Conservation (phyloP, 2,797 vertebrate species). For the Distichodus sexfasciatus region DNA sequence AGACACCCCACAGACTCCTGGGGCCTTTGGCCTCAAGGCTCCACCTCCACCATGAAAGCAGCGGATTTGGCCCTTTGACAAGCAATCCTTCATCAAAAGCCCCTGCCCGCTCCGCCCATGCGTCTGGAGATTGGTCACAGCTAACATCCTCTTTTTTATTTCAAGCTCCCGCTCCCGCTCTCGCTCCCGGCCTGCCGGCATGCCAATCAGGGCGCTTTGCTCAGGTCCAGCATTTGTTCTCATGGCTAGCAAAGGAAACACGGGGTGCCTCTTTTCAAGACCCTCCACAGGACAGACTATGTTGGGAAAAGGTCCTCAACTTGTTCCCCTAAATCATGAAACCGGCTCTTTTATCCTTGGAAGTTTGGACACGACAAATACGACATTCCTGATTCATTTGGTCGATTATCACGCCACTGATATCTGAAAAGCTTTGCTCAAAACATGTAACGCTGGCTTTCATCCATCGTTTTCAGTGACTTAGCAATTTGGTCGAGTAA, state of each 20-base stretch:
- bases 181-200: slow-evolving; percentile 52
- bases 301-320: slow-evolving; percentile 26
- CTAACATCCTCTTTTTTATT: slow-evolving; percentile 30
- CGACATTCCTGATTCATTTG: too few species aligned
- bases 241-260: slow-evolving; percentile 62
- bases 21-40: slow-evolving; percentile 35
- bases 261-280: slow-evolving; percentile 63
- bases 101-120: slow-evolving; percentile 28
- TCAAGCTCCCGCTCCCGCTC: slow-evolving; percentile 31
- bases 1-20: slow-evolving; percentile 39
- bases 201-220: slow-evolving; percentile 69
- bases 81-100: slow-evolving; percentile 44
- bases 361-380: too few species aligned
- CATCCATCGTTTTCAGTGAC: too few species aligned
- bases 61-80: slow-evolving; percentile 44
- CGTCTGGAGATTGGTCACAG: slow-evolving; percentile 37
- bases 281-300: slow-evolving; percentile 55
- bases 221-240: slow-evolving; percentile 71
- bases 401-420: too few species aligned
- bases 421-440: too few species aligned
- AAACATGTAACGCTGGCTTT: too few species aligned
- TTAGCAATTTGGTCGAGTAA: too few species aligned
- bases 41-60: slow-evolving; percentile 35
- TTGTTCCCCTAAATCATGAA: slow-evolving; percentile 54
- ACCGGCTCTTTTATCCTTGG: slow-evolving; percentile 23